Base-by-base conservation (phyloP, 1,140 invertebrate genomes). In the Hylyphantes graminicola region DNA sequence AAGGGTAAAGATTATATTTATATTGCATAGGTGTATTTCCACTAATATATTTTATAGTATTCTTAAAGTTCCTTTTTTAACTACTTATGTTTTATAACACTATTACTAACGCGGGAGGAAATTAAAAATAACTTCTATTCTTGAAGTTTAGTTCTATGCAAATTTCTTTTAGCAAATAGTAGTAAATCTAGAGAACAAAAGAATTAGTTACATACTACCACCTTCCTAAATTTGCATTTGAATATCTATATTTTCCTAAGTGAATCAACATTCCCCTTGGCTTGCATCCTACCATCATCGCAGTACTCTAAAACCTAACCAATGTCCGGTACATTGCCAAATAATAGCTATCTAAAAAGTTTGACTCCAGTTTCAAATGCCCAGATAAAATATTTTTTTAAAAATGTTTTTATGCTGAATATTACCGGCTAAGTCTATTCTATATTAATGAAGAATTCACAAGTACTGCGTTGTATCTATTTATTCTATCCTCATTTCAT, bases 401-500 rank as follows among this genome's bases (percentile, higher is more conserved):
- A 35, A 35, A 35, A 35, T 35, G 5, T 35, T 35, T 35, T 61
- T 13, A 61, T 15, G 59, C 6, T 15, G 17, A 13, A 15, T 61
- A 61, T 61, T 13, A 13, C 17, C 17, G 17, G 59, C 13, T 3
- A 61, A 15, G 59, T 61, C 17, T 57, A 57, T 80, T 57, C 21
- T 53, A 61, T 65, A 70, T 70, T 53, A 57, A 57, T 8, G 55
- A 76, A 59, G 35, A 68, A 54, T 17, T 85, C 63, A 51, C 72
- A 19, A 85, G 82, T 85, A 85, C 80, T 75, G 73, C 70, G 80
- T 77, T 68, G 73, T 77, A 68, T 53, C 72, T 85, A 85, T 85
- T 85, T 85, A 85, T 85, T 85, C 82, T 85, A 64, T 35, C 68
- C 48, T 85, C 82, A 85, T 85, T 85, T 85, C 82, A 85, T 85